phyloP scores from a whole-genome alignment of 2,113 vertebrate species.

The Australoheros scitulus region DNA sequence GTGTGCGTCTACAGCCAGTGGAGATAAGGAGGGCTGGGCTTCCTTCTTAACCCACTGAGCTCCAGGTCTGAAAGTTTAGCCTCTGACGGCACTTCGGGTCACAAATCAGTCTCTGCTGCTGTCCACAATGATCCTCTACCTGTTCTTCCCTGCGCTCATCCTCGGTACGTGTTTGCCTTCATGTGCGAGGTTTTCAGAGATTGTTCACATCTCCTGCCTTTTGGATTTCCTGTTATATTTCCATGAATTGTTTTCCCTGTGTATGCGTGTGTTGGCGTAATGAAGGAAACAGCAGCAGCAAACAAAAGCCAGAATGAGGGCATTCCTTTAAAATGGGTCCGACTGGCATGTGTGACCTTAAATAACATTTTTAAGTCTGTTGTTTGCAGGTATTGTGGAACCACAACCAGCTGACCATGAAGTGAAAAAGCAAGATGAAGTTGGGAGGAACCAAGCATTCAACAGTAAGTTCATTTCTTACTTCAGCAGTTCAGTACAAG shows the following conservation, averaged over 20 bases:
- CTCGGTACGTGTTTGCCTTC: constrained; percentile 29
- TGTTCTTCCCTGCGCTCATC: constrained; percentile 30
- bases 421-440: rapidly evolving
- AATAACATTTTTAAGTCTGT: neutral
- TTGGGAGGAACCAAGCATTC: constrained; percentile 14
- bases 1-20: neutral
- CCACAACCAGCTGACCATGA: constrained; percentile 24
- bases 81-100: constrained; percentile 4
- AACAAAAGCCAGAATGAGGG: neutral
- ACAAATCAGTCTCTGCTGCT: neutral
- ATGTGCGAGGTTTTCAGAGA: neutral
- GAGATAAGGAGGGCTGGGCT: constrained; percentile 58
- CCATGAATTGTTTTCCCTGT: neutral
- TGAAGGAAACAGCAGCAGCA: neutral
- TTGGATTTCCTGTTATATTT: neutral
- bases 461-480: constrained; percentile 28
- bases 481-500: neutral
- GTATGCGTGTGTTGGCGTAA: neutral
- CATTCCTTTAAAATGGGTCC: neutral
- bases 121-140: constrained; percentile 45
- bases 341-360: neutral
- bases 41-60: neutral
- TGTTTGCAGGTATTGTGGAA: constrained; percentile 24
- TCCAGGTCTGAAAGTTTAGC: neutral
- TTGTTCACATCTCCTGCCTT: constrained; percentile 40